Percentiles rank a stretch among this genome's conserved stretches.
Evolutionary conservation across 2,113 vertebrate genomes (phyloP).

Genomic region (Phylloscopus whistleri): DNA sequence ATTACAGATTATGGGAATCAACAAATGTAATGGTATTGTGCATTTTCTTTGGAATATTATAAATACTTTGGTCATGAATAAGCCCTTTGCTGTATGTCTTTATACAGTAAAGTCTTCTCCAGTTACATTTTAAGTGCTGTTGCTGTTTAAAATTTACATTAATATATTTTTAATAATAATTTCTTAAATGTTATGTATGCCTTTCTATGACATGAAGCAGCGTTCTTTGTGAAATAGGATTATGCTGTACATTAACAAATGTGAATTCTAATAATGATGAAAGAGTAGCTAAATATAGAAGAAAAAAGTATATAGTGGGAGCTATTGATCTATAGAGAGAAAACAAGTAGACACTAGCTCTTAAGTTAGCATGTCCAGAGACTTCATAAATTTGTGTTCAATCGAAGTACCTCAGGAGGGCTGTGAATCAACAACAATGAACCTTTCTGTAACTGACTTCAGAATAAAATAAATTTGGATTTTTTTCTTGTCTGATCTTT

Average conservation of each 20-base stretch:
- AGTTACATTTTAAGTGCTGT: background rate
- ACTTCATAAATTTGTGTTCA: background rate
- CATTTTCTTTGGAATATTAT: background rate
- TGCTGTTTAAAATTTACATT: background rate
- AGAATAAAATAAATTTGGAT: background rate
- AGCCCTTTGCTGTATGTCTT: background rate
- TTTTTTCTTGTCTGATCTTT: background rate
- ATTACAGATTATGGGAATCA: background rate
- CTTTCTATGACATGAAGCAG: background rate
- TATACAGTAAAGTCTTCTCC: background rate
- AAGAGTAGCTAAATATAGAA: background rate
- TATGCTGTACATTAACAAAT: background rate
- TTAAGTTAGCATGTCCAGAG: background rate
- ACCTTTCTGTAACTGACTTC: background rate
- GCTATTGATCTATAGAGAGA: background rate
- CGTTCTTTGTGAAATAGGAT: background rate
- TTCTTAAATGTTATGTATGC: background rate
- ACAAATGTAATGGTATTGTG: background rate
- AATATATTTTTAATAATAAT: background rate
- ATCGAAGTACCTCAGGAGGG: background rate
- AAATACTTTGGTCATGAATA: background rate
- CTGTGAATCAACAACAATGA: background rate
- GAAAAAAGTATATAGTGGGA: background rate
- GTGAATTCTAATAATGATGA: background rate
- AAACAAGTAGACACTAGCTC: background rate